phyloP scores from a whole-genome alignment of 2,797 vertebrate species.

The Otus scops region DNA sequence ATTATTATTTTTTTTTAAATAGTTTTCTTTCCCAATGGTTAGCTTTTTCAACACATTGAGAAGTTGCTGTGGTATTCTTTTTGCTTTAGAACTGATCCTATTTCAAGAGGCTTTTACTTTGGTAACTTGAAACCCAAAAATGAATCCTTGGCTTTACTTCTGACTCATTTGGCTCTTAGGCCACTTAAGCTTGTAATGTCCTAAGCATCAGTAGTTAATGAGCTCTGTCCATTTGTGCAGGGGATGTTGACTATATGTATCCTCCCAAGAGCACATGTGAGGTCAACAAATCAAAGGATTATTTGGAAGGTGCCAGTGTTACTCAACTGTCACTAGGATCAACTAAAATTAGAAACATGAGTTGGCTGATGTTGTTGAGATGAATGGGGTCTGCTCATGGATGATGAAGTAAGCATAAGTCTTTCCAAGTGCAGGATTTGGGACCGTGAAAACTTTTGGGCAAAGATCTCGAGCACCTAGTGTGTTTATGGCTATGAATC shows the following conservation, averaged over 20 bases:
- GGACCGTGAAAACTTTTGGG: neutral
- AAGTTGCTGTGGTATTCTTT: neutral
- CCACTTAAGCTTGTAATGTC: neutral
- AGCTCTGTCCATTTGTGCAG: neutral
- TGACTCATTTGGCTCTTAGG: neutral
- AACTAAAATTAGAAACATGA: slow-evolving; percentile 11
- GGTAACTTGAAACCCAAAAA: neutral
- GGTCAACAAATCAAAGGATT: neutral
- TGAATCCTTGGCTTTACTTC: neutral
- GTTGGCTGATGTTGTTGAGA: neutral
- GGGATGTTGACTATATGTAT: neutral
- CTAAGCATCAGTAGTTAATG: neutral
- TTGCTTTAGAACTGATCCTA: neutral
- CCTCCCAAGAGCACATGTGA: neutral
- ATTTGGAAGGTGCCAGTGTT: neutral
- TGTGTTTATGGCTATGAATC: slow-evolving; percentile 20
- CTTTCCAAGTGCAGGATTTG: neutral
- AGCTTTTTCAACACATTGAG: neutral
- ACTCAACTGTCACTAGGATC: neutral
- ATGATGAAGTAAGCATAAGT: neutral
- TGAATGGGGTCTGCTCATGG: neutral
- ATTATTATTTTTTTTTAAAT: no score
- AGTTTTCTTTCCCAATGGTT: neutral
- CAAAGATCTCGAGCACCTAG: neutral
- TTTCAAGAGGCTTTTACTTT: slow-evolving; percentile 12